A percentile compares a stretch with the other conserved stretches of the same genome.
Evolutionary conservation across 1,140 invertebrate species (phyloP).

Genomic region (Potamilus streckersoni): DNA sequence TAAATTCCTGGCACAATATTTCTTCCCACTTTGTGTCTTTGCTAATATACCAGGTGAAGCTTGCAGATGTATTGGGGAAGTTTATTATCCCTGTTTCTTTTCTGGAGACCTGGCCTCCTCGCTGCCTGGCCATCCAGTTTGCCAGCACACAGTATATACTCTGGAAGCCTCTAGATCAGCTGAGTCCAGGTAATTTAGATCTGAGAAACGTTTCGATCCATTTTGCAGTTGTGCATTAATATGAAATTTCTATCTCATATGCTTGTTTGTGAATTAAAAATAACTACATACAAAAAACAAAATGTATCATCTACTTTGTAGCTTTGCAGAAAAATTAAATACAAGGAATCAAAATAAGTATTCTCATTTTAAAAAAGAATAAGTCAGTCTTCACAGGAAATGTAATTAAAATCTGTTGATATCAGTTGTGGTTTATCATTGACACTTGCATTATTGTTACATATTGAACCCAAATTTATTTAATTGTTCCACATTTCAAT

Average conservation of each 20-base stretch:
- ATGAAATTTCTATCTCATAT: background rate
- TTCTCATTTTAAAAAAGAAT: no score
- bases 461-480: no score
- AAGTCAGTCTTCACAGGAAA: no score
- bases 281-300: background rate
- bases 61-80: slow-evolving; percentile 69
- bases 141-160: slow-evolving; percentile 67
- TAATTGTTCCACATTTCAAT: no score
- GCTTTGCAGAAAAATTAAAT: background rate
- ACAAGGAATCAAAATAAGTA: no score
- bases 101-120: slow-evolving; percentile 67
- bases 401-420: no score
- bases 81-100: slow-evolving; percentile 69
- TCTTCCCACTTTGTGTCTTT: background rate
- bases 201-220: background rate
- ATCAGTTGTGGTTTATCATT: no score
- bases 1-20: no score
- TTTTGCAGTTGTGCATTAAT: background rate
- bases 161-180: slow-evolving; percentile 35
- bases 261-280: no score
- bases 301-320: background rate
- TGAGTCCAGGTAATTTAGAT: slow-evolving; percentile 29
- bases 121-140: slow-evolving; percentile 70
- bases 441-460: no score
- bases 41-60: slow-evolving; percentile 63